phyloP scores from a whole-genome alignment of 2,888 invertebrate genomes.

The Muschampia plurimacula region DNA sequence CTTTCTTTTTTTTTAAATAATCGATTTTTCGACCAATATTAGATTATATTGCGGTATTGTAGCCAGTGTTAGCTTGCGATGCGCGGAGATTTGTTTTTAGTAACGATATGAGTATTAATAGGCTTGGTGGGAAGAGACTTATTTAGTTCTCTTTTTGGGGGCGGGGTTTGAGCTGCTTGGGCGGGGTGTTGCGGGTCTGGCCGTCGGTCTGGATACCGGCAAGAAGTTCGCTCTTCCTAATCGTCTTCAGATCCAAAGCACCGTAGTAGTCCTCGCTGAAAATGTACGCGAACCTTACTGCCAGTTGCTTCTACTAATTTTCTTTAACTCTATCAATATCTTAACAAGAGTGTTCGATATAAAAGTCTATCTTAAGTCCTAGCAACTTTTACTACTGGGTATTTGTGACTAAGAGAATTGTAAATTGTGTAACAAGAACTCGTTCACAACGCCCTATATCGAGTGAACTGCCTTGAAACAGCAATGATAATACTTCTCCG shows the following conservation, averaged over 20 bases:
- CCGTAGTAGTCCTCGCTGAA: slow-evolving; percentile 99
- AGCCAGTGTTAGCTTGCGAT: slow-evolving; percentile 58
- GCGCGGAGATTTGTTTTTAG: slow-evolving; percentile 61
- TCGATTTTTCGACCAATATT: slow-evolving; percentile 27
- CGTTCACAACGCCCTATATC: slow-evolving; percentile 64
- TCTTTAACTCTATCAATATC: slow-evolving; percentile 56
- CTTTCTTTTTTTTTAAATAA: slow-evolving; percentile 41
- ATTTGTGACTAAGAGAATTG: slow-evolving; percentile 58
- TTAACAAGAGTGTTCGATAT: slow-evolving; percentile 47
- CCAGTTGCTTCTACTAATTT: slow-evolving; percentile 66
- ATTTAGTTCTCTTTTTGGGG: slow-evolving; percentile 85
- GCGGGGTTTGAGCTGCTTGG: slow-evolving; percentile 83
- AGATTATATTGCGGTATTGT: background rate
- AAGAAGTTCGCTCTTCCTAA: slow-evolving; percentile 96
- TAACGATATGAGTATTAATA: slow-evolving; percentile 76
- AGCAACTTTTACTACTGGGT: slow-evolving; percentile 70
- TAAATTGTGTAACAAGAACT: slow-evolving; percentile 78
- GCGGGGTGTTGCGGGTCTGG: slow-evolving; percentile 70
- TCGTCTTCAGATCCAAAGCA: slow-evolving; percentile 97
- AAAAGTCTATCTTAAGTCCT: slow-evolving; percentile 67
- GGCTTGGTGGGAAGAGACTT: slow-evolving; percentile 61
- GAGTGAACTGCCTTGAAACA: slow-evolving; percentile 79
- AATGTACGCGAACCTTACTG: slow-evolving; percentile 81
- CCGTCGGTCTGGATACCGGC: slow-evolving; percentile 90
- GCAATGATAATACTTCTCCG: slow-evolving; percentile 70